Evolutionary conservation across 2,113 vertebrate genomes (phyloP), one percentile per base, ranked within the genome.

Genomic region (Ameiurus melas): DNA sequence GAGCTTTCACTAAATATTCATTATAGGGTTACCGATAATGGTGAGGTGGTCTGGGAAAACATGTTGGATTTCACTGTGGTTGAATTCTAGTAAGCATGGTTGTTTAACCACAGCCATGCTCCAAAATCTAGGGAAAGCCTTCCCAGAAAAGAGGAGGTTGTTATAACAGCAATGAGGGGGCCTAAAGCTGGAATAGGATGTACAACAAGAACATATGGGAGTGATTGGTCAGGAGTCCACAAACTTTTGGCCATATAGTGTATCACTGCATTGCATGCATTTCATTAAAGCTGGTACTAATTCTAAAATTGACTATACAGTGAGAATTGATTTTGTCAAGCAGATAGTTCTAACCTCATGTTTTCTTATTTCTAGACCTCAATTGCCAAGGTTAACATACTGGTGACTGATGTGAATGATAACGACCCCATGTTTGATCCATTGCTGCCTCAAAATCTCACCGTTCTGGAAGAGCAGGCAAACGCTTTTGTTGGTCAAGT

Each of bases 391-490:
- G 97, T 99, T 89, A 97, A 96, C 25, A 94, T 99, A 10, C 94
- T 97, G 91, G 98, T 99, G 93, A 98, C 97, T 0, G 98, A 99
- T 77, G 97, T 99, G 86, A 99, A 99, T 86, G 98, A 99, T 95
- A 99, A 99, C 0, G 97, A 97, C 60, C 98, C 98, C 0, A 90
- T 95, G 86, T 99, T 99, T 90, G 96, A 98, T 91, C 91, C 94
- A 22, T 96, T 96, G 81, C 94, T 99, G 73, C 96, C 97, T 10
- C 96, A 92, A 93, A 99, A 99, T 92, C 92, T 99, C 13, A 98
- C 97, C 1, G 97, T 99, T 89, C 94, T 92, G 19, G 98, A 99
- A 87, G 97, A 98, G 91, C 95, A 96, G 94, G 94, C 94, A 70
- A 96, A 97, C 70, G 96, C 96, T 87, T 99, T 97, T 84, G 97